A percentile compares a stretch with the other conserved stretches of the same genome.
phyloP scores from a whole-genome alignment of 1,140 invertebrate genomes.

The Zeugodacus cucurbitae region DNA sequence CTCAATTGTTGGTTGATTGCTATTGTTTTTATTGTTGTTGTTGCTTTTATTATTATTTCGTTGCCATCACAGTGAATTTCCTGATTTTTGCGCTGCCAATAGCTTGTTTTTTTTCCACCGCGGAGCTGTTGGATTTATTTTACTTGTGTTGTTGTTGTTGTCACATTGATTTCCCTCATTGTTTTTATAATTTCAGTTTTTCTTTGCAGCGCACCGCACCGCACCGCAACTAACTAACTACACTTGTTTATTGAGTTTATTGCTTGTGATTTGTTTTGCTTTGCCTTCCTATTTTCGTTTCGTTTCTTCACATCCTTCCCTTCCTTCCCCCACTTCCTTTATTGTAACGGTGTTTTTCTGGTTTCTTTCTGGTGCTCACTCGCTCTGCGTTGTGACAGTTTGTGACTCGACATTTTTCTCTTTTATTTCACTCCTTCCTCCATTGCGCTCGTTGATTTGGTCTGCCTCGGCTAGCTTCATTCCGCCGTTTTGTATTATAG shows the following conservation, averaged over 20 bases:
- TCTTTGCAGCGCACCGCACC: too few species aligned
- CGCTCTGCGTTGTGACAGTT: background rate
- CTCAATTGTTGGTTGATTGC: background rate
- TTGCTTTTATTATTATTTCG: background rate
- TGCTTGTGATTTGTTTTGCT: constrained; percentile 6
- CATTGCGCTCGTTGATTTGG: background rate
- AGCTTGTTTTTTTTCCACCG: background rate
- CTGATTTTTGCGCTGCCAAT: background rate
- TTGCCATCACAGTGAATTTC: background rate
- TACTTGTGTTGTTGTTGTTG: background rate
- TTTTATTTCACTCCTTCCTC: background rate
- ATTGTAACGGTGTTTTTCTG: background rate
- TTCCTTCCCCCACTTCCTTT: background rate
- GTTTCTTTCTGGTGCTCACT: too few species aligned
- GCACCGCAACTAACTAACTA: constrained; percentile 3
- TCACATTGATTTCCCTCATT: background rate
- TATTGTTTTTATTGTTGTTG: background rate
- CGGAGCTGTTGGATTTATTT: too few species aligned
- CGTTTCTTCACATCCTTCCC: background rate
- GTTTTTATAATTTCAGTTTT: constrained; percentile 27
- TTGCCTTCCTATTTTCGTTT: background rate
- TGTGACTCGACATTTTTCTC: background rate
- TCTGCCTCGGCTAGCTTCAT: background rate
- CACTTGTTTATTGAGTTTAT: constrained; percentile 23
- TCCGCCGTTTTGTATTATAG: background rate